Evolutionary conservation across 1,140 invertebrate genomes (phyloP), one percentile per base, ranked within the genome.

Genomic region (Anagrus nilaparvatae): DNA sequence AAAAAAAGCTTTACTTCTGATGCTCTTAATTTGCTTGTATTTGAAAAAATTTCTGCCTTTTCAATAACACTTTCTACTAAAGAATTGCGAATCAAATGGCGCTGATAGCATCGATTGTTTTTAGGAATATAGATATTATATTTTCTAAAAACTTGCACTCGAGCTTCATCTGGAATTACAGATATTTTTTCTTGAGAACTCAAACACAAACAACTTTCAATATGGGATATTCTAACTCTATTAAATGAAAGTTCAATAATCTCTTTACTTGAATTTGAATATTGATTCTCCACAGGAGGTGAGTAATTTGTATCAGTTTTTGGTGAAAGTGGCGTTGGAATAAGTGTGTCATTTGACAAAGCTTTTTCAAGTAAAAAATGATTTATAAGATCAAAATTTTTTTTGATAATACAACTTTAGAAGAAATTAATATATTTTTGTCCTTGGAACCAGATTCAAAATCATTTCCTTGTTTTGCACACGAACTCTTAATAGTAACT

Each of bases 121-220:
- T 16, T 8, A 13, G 33, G 17, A 19, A 21, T 18, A 17, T 13
- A 6, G 12, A 35, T 9, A 17, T 21, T n/a, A 6, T 21, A 10
- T 35, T 18, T 35, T 21, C 12, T 8, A 35, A 35, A 35, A 13
- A 21, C 20, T 35, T 35, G 33, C 20, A 35, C 12, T 35, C 33
- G 33, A 18, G 33, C 33, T 19, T 35, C 33, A 21, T 17, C 5
- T 21, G 33, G n/a, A 8, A 35, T 17, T n/a, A 30, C 10, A 13
- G 5, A 6, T 30, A 30, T 30, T 10, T 30, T 13, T 30, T 10
- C 29, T n/a, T n/a, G n/a, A 30, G 29, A n/a, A n/a, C n/a, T 14
- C 5, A n/a, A 14, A 30, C 29, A 30, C n/a, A 30, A 30, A 13
- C 12, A 30, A 30, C 29, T n/a, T n/a, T 30, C 12, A 5, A n/a